Evolutionary conservation across 2,113 vertebrate species (phyloP), one percentile per base, ranked within the genome.

Genomic region (Callaeas wilsoni): DNA sequence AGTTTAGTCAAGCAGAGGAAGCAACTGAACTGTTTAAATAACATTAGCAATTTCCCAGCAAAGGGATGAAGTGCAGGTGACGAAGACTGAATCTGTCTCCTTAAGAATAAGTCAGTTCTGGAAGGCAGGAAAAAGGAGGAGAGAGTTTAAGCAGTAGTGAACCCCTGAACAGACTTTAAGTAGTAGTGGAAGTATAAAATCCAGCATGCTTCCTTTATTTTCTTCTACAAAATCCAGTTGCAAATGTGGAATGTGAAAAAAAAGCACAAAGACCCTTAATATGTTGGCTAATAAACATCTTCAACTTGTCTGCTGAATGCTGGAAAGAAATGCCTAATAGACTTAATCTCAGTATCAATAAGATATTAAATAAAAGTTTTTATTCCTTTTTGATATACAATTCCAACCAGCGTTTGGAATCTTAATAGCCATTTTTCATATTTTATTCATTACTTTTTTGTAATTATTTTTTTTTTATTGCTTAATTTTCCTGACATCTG

Each of bases 1-100:
- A 84, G 74, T 33, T 85, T 70, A 85, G 74, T 90, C 60, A 92
- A 95, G 62, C 53, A 85, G 44, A 73, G 32, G 75, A 82, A 96
- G 79, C 35, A 64, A 55, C 35, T 30, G 50, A 85, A 70, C 77
- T 84, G 17, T 44, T 94, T 94, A 83, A 92, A 76, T 80, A 88
- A 80, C 57, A 52, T 73, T 53, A 90, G 19, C 29, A 79, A 33
- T 94, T 85, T 59, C 71, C 62, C 39, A 80, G 44, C n/a, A 53
- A 92, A 85, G 57, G 77, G 44, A 60, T 76, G 67, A 94, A 87
- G 67, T 64, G 71, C 75, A 83, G 84, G 62, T 46, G 69, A 71
- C 4, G 1, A 90, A 83, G 78, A 93, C 30, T 86, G 62, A 90
- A 85, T 60, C 75, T 86, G 6, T 20, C 32, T 79, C 49, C 70